Evolutionary conservation across 2,797 vertebrate species (phyloP).

Genomic region (Cossypha heuglini): DNA sequence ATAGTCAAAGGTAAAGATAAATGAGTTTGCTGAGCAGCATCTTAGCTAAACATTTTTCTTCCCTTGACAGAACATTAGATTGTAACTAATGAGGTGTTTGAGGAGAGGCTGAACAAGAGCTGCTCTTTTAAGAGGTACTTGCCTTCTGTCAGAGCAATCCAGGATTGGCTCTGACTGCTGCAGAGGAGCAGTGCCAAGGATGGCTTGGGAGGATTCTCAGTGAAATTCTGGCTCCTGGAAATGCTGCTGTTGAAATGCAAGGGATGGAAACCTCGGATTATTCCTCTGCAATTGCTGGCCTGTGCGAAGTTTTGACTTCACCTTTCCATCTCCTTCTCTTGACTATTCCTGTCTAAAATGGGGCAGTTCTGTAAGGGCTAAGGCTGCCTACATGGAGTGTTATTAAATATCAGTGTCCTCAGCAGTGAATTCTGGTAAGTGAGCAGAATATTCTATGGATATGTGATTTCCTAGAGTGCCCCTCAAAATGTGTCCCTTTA

Average conservation of each 20-base stretch:
- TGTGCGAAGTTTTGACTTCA: not conserved
- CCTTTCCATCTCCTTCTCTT: not conserved
- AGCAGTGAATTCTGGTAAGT: not conserved
- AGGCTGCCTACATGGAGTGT: not conserved
- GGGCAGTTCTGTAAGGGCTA: not conserved
- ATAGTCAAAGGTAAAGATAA: not conserved
- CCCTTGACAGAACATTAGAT: not conserved
- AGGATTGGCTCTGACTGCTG: not conserved
- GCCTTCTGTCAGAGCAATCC: not conserved
- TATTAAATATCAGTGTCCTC: not conserved
- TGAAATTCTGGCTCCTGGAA: not conserved
- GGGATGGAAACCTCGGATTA: not conserved
- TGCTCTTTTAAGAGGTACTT: not conserved
- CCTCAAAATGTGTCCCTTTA: not conserved
- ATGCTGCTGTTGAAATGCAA: not conserved
- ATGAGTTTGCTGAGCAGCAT: not conserved
- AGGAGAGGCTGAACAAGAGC: not conserved
- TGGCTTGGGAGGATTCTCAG: not conserved
- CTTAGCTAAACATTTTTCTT: not conserved
- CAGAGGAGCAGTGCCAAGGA: not conserved
- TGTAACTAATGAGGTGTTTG: not conserved
- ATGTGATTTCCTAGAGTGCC: not conserved
- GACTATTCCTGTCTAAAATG: not conserved
- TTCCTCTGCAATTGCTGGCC: not conserved
- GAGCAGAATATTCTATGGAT: not conserved